Base-by-base conservation (phyloP, 2,797 vertebrate species). In the Capromys pilorides region DNA sequence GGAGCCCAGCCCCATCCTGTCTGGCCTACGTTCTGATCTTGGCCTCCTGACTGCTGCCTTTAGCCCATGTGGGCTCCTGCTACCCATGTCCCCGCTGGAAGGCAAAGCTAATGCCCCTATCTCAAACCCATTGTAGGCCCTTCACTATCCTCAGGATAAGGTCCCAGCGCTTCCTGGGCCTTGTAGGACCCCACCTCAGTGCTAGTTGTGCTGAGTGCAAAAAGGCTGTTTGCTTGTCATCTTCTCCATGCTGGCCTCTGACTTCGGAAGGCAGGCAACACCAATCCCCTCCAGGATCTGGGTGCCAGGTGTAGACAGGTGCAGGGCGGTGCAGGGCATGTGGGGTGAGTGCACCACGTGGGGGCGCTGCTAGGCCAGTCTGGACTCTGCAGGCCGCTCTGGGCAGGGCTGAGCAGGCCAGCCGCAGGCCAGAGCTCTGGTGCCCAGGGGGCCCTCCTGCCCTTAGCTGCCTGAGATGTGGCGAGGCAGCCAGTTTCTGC, bases 311-410 rank as follows among this genome's bases (percentile, higher is more conserved):
- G 2, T 2, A 4, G 66, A 31, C 13, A 5, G 24, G 81, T 41
- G 62, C 33, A 54, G 59, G 71, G 12, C 39, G 16, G 59, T 9
- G 1, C 57, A 7, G 54, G 54, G 14, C 31, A 18, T n/a, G n/a
- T 39, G 59, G 57, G 18, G 19, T 2, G 24, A 33, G 24, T 0
- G 19, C 1, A 0, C 26, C 36, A 54, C 11, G 2, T 0, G 0
- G 45, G 31, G 81, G 28, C 0, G 0, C 62, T 82, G 33, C 75
- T 9, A 49, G 51, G 12, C n/a, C 16, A 4, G 8, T 14, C 49
- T 8, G 69, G 36, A 14, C 19, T 28, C 80, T 16, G 54, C 3
- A 8, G 51, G 75, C n/a, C 31, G 28, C n/a, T 6, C 67, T 59
- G 59, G 66, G 28, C 36, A 22, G 39, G 67, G 5, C 36, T 36